A percentile compares a stretch with the other conserved stretches of the same genome.
Conservation (phyloP, 2,888 invertebrate species). For the Spicauda simplicius region DNA sequence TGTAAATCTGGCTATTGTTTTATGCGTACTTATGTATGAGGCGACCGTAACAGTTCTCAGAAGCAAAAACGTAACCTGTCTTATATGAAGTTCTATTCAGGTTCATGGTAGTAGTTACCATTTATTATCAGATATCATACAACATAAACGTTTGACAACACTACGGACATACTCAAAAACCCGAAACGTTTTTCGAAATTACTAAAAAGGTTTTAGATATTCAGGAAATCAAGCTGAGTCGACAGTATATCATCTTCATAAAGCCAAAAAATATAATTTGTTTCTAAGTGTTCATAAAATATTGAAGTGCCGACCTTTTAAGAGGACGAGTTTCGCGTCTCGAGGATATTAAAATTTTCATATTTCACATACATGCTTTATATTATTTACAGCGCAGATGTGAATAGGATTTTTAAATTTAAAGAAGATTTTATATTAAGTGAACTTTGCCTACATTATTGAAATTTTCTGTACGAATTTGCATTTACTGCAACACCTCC, state of each 20-base stretch:
- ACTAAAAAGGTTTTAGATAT: constrained; percentile 4
- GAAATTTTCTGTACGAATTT: too few relatives aligned
- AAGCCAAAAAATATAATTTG: constrained; percentile 66
- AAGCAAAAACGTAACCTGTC: too few relatives aligned
- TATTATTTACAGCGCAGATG: constrained; percentile 25
- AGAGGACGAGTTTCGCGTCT: constrained; percentile 61
- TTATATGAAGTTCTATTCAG: too few relatives aligned
- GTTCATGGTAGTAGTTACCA: too few relatives aligned
- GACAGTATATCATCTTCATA: constrained; percentile 50
- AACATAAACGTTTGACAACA: too few relatives aligned
- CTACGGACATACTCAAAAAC: too few relatives aligned
- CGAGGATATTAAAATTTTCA: constrained; percentile 70
- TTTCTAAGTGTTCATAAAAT: constrained; percentile 74
- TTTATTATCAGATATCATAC: too few relatives aligned
- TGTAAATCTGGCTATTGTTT: too few relatives aligned
- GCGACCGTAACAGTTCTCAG: too few relatives aligned
- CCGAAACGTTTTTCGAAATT: too few relatives aligned
- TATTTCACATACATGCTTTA: constrained; percentile 48
- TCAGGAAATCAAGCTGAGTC: constrained; percentile 8
- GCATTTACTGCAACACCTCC: too few relatives aligned
- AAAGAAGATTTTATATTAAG: constrained; percentile 1
- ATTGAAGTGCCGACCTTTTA: constrained; percentile 64
- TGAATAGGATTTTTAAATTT: constrained; percentile 17
- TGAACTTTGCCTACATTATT: not conserved
- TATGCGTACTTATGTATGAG: too few relatives aligned